Evolutionary conservation across 2,888 invertebrate genomes (phyloP), one percentile per base, ranked within the genome.

Genomic region (Nephrotoma guestfalica): DNA sequence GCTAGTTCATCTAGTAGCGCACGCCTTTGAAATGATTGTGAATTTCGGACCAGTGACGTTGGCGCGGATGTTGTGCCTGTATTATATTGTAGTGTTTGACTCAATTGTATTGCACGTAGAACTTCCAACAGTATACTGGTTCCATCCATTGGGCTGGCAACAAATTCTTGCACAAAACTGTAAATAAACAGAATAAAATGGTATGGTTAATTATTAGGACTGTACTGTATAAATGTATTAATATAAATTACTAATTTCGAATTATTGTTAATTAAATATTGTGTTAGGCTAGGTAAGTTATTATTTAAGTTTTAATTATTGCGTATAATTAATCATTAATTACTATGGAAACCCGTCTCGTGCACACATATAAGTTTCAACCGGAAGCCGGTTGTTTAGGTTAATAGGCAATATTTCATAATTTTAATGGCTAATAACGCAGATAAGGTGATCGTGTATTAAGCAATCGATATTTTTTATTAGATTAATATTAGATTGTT

Each of bases 151-250:
- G 97, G 97, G 87, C 97, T 95, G 86, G 96, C 95, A 0, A 97
- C 94, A 91, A 98, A 98, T 91, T 98, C 98, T 91, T 97, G 97
- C 7, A 98, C 95, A 91, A 98, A 98, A 91, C 98, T 98, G 93
- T 0, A 92, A 84, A 86, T 83, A 45, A n/a, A 41, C 43, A 43
- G 11, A 71, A 51, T 3, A 4, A 71, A 30, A 71, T 71, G 9
- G 4, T 57, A 86, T 45, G 43, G 41, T 51, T 51, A 57, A 51
- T 71, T 41, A 40, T 43, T 13, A 43, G 7, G 57, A 15, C 40
- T 40, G 41, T 13, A 86, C 47, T 57, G 40, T 57, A 40, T 11
- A 51, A 2, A 41, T 30, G 30, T 30, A 30, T 11, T 86, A 15
- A 9, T 57, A 9, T 13, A 11, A 15, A 40, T 45, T 57, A 57